Evolutionary conservation across 2,113 vertebrate species (phyloP).

Genomic region (Indicator maculatus): DNA sequence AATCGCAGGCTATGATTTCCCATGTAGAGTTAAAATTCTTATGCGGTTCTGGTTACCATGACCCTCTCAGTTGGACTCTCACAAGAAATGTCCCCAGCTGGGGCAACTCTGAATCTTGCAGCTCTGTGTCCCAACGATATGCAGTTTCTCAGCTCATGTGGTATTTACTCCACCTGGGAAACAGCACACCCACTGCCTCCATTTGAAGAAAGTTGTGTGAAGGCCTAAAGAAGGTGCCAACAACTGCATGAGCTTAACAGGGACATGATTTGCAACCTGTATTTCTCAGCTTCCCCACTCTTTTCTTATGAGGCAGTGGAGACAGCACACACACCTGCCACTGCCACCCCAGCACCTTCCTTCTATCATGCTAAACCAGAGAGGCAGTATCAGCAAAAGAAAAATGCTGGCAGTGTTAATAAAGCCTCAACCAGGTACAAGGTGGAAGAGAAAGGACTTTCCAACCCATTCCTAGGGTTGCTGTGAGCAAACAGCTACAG

Average conservation of each 20-base stretch:
- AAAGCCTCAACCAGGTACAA: background rate
- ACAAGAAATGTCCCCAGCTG: background rate
- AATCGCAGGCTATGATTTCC: fast-evolving
- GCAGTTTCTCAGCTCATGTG: background rate
- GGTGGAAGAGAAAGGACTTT: background rate
- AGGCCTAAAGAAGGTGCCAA: background rate
- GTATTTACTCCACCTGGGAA: background rate
- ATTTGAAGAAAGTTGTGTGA: background rate
- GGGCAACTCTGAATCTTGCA: background rate
- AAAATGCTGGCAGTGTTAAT: background rate
- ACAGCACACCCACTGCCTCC: background rate
- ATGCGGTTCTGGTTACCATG: background rate
- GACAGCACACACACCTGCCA: background rate
- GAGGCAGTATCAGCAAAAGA: background rate
- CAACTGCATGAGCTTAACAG: background rate
- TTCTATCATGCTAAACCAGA: background rate
- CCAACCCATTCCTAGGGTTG: background rate
- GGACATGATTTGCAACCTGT: background rate
- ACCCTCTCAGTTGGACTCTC: background rate
- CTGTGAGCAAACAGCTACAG: background rate
- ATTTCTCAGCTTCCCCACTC: background rate
- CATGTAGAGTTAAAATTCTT: background rate
- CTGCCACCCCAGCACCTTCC: fast-evolving
- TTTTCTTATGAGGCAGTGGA: background rate
- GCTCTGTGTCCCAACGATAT: background rate